These are phyloP conservation scores for Sinocyclocheilus anophthalmus DNA, from an alignment of 2,113 vertebrate genomes.

Conservation along the genomic window DNA sequence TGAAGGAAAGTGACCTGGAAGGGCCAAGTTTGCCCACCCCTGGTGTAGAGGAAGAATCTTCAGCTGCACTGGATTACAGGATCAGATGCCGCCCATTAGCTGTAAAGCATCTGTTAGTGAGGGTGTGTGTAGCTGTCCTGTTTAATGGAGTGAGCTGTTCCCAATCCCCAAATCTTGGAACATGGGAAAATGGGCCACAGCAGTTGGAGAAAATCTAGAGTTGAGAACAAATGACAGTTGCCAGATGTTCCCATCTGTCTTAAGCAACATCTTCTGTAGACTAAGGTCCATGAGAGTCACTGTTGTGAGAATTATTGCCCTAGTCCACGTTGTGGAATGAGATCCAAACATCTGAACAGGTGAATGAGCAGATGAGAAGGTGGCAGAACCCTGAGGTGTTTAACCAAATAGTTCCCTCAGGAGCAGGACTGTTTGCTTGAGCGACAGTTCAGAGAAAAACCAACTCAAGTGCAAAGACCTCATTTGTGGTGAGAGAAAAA, in stretches of 20 bases:
- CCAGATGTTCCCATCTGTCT: slow-evolving; percentile 26
- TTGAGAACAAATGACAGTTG: slow-evolving; percentile 11
- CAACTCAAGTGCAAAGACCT: slow-evolving; percentile 28
- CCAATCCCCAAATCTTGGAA: not conserved
- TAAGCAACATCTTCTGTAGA: slow-evolving; percentile 6
- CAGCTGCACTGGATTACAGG: not conserved
- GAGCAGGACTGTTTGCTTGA: slow-evolving; percentile 28
- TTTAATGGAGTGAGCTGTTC: slow-evolving; percentile 12
- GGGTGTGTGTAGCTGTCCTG: not conserved
- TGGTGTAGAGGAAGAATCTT: not conserved
- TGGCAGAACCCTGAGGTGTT: slow-evolving; percentile 6
- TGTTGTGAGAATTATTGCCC: not conserved
- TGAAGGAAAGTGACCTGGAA: too few species aligned
- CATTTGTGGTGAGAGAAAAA: slow-evolving; percentile 34
- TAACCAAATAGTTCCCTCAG: slow-evolving; percentile 16
- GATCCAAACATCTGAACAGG: not conserved
- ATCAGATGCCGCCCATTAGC: slow-evolving; percentile 31
- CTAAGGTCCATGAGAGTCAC: not conserved
- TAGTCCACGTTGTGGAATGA: not conserved
- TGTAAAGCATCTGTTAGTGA: slow-evolving; percentile 38
- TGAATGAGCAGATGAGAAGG: slow-evolving; percentile 6
- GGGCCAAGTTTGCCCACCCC: too few species aligned
- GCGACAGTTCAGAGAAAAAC: slow-evolving; percentile 39
- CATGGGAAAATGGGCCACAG: slow-evolving; percentile 1
- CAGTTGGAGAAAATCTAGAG: not conserved